Base-by-base conservation (phyloP, 2,113 vertebrate genomes). In the Lepisosteus osseus region DNA sequence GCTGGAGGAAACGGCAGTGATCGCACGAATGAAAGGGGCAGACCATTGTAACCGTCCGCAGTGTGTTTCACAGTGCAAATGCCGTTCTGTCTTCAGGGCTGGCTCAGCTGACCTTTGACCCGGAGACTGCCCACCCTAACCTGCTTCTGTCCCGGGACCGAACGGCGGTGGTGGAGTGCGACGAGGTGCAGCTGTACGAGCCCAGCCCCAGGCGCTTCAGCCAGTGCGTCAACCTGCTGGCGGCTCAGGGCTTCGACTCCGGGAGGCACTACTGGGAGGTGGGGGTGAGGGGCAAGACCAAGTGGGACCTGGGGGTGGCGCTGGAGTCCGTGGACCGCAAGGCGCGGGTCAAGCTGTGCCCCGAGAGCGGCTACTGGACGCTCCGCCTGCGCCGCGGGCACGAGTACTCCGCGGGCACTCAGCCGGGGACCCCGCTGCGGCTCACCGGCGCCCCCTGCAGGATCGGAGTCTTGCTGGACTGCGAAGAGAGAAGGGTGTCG, bases 261-360 rank as follows among this genome's bases (percentile, higher is more conserved):
- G 95, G 94, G 51, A 85, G 1, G 7, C 93, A 94, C 85, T 95
- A 95, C 82, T 94, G 94, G 94, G 95, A 95, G 79, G 93, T 95
- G 6, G 90, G 89, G 51, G 93, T 96, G 76, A 92, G 89, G 69
- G 80, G 78, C 69, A 95, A 93, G 63, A 83, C 88, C 67, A 95
- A 95, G 73, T 95, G 94, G 95, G 95, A 95, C 77, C 65, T 95
- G 71, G 94, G 94, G 1, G 91, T 95, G 73, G 94, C 93, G 0
- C 85, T 89, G 0, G 92, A 95, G 73, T 51, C 78, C 0, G 90
- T 93, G 0, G 87, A 94, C 79, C 71, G 93, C 14, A 77, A 74
- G 0, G 79, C 77, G 0, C 86, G 87, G 63, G 89, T 94, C 78
- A 94, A 86, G 82, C 87, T 95, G 70, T 91, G 90, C 65, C 93